Conservation (phyloP, 2,888 invertebrate species). For the Phragmatobia fuliginosa region DNA sequence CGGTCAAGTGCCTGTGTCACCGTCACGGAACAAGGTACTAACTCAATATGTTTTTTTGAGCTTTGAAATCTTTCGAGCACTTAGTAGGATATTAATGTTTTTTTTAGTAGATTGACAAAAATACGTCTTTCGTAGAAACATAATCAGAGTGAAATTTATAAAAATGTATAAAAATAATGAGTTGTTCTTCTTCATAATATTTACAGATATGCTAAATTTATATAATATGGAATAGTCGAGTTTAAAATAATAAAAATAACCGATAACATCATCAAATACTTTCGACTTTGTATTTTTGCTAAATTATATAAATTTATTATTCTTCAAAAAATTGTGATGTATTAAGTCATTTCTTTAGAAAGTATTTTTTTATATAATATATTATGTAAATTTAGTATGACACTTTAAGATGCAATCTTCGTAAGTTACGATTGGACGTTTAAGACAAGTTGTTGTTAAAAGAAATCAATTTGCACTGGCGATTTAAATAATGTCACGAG, state of each 20-base stretch:
- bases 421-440: background rate
- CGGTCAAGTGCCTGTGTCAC: slow-evolving; percentile 41
- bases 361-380: background rate
- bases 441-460: background rate
- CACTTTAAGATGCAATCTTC: background rate
- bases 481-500: background rate
- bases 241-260: background rate
- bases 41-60: slow-evolving; percentile 10
- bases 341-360: background rate
- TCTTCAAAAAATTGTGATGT: background rate
- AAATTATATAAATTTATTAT: background rate
- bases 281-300: background rate
- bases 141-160: background rate
- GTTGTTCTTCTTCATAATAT: background rate
- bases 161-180: background rate
- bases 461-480: background rate
- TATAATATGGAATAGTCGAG: background rate
- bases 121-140: background rate
- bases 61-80: background rate
- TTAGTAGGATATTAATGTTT: background rate
- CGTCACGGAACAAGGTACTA: slow-evolving; percentile 28
- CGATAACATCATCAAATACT: background rate
- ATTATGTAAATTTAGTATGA: background rate
- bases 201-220: background rate
- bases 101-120: background rate